These are phyloP conservation scores for Acronicta alni DNA, from an alignment of 2,888 invertebrate species.

Conservation along the genomic window DNA sequence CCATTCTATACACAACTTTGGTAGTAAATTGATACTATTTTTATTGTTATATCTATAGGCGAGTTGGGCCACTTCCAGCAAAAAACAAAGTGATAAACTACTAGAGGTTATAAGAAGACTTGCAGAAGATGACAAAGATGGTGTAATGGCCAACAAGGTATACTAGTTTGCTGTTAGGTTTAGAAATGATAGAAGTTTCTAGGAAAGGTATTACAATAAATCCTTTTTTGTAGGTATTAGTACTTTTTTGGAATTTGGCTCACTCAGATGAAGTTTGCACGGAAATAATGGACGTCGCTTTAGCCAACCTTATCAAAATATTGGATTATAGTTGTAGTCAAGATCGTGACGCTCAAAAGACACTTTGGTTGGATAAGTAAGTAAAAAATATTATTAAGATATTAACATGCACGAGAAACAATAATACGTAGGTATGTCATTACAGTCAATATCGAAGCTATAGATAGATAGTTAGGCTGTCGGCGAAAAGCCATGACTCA, in stretches of 20 bases:
- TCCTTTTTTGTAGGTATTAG: slow-evolving; percentile 91
- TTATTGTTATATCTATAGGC: slow-evolving; percentile 84
- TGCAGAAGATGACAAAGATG: slow-evolving; percentile 99
- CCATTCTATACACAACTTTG: slow-evolving; percentile 1
- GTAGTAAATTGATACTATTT: not conserved
- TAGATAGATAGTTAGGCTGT: too few species aligned
- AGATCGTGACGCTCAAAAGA: slow-evolving; percentile 98
- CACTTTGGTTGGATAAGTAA: slow-evolving; percentile 96
- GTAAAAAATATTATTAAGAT: slow-evolving; percentile 39
- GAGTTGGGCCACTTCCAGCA: slow-evolving; percentile 98
- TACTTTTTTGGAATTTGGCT: slow-evolving; percentile 98
- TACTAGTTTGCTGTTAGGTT: not conserved
- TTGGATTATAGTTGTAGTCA: slow-evolving; percentile 99
- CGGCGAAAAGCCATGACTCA: too few species aligned
- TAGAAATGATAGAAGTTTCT: not conserved
- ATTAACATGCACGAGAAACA: not conserved
- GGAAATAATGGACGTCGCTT: slow-evolving; percentile 98
- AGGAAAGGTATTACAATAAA: not conserved
- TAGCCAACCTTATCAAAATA: slow-evolving; percentile 98
- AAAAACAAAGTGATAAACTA: slow-evolving; percentile 98
- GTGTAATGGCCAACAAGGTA: slow-evolving; percentile 99
- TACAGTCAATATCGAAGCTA: too few species aligned
- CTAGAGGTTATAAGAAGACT: slow-evolving; percentile 97
- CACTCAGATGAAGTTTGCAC: slow-evolving; percentile 98
- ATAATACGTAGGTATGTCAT: not conserved